phyloP scores from a whole-genome alignment of 2,113 vertebrate genomes.

The Lepus europaeus region DNA sequence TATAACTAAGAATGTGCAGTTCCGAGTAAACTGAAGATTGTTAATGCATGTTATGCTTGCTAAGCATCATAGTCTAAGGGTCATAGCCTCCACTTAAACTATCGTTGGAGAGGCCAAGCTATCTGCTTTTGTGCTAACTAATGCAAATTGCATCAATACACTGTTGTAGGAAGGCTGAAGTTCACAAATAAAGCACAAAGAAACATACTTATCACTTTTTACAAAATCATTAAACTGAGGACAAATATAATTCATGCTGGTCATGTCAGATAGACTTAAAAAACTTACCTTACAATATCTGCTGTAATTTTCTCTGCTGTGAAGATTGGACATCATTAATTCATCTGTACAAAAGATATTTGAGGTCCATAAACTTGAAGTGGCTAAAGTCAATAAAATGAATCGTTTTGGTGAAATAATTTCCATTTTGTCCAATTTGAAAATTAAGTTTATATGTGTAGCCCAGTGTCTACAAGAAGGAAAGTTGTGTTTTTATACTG shows the following conservation, averaged over 20 bases:
- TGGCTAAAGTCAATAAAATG: conserved; percentile 83
- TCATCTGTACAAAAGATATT: conserved; percentile 81
- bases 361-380: conserved; percentile 80
- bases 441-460: conserved; percentile 69
- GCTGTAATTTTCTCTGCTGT: conserved; percentile 82
- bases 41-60: conserved; percentile 63
- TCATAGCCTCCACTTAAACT: neutral
- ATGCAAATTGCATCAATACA: neutral
- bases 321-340: conserved; percentile 68
- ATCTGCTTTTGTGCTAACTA: neutral
- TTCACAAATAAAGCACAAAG: conserved; percentile 53
- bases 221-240: conserved; percentile 28
- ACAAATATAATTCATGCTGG: neutral
- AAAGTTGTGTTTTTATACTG: conserved; percentile 86
- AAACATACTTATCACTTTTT: conserved; percentile 50
- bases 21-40: conserved; percentile 77
- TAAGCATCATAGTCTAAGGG: neutral
- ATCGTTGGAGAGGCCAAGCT: neutral
- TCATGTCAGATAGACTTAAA: conserved; percentile 27
- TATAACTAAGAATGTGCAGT: conserved; percentile 58
- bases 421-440: conserved; percentile 83
- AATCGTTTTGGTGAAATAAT: conserved; percentile 79
- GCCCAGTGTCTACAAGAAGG: conserved; percentile 65
- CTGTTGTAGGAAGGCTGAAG: neutral
- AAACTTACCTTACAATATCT: conserved; percentile 85